A percentile compares a stretch with the other conserved stretches of the same genome.
These are phyloP conservation scores for Hylia prasina DNA, from an alignment of 2,113 vertebrate genomes.

Conservation along the genomic window DNA sequence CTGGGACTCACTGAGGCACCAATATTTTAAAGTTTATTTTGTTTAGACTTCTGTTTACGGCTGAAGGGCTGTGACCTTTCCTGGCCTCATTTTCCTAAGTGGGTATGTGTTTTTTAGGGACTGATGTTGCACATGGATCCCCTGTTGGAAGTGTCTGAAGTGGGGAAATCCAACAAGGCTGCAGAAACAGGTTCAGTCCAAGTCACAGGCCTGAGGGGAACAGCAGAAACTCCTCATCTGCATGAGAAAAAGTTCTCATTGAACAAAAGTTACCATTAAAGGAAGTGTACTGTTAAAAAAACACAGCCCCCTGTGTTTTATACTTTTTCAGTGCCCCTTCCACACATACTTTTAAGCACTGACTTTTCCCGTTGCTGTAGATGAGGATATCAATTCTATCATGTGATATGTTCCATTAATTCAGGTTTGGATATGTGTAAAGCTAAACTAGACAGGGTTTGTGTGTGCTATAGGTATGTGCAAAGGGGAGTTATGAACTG, in stretches of 20 bases:
- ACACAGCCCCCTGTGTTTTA: fast-evolving
- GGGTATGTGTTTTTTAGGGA: no score
- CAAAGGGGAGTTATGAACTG: not conserved
- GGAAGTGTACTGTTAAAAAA: not conserved
- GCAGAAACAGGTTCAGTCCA: no score
- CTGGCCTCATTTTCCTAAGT: not conserved
- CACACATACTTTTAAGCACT: not conserved
- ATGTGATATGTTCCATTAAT: fast-evolving
- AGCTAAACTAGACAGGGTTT: not conserved
- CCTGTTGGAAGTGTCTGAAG: fast-evolving
- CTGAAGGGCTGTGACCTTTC: not conserved
- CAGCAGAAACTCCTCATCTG: not conserved
- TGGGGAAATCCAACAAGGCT: not conserved
- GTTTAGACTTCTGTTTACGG: not conserved
- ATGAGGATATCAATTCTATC: fast-evolving
- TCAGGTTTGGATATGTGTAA: fast-evolving
- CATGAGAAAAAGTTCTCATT: not conserved
- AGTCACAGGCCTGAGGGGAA: not conserved
- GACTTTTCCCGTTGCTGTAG: not conserved
- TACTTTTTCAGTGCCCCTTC: not conserved
- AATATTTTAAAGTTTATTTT: not conserved
- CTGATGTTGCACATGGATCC: fast-evolving
- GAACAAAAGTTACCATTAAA: not conserved
- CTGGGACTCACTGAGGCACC: no score
- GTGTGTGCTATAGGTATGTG: not conserved